phyloP scores from a whole-genome alignment of 35 echinoderm and acorn worm genomes.

The Lytechinus variegatus region DNA sequence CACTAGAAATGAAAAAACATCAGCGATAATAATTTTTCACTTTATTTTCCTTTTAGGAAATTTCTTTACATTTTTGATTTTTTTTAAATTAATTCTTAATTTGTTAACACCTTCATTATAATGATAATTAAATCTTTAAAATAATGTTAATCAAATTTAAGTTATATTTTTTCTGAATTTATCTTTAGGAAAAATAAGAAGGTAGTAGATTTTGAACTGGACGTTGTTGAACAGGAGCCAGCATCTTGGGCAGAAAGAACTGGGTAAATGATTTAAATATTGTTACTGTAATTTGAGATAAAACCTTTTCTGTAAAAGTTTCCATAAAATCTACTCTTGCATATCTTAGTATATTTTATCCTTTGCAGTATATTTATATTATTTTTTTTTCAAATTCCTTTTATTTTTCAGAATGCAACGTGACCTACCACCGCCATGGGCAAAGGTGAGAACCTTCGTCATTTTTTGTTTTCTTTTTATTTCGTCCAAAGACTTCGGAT shows the following conservation, averaged over 20 bases:
- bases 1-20: too few species aligned
- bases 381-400: neutral
- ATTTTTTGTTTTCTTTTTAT: neutral
- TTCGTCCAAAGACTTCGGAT: neutral
- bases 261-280: neutral
- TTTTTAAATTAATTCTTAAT: too few species aligned
- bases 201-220: conserved; percentile 22
- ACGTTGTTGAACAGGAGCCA: conserved; percentile 2
- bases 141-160: too few species aligned
- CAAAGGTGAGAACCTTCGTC: neutral
- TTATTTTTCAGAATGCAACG: neutral
- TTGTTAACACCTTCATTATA: too few species aligned
- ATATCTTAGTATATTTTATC: too few species aligned
- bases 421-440: neutral
- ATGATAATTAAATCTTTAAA: too few species aligned
- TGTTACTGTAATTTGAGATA: neutral
- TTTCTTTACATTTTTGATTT: too few species aligned
- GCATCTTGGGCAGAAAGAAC: neutral
- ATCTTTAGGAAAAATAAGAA: conserved; percentile 7
- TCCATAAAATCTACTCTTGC: too few species aligned
- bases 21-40: too few species aligned
- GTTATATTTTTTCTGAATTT: neutral
- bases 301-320: too few species aligned
- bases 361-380: too few species aligned
- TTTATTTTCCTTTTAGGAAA: too few species aligned